phyloP scores from a whole-genome alignment of 2,113 vertebrate genomes.

The Pampusana beccarii region DNA sequence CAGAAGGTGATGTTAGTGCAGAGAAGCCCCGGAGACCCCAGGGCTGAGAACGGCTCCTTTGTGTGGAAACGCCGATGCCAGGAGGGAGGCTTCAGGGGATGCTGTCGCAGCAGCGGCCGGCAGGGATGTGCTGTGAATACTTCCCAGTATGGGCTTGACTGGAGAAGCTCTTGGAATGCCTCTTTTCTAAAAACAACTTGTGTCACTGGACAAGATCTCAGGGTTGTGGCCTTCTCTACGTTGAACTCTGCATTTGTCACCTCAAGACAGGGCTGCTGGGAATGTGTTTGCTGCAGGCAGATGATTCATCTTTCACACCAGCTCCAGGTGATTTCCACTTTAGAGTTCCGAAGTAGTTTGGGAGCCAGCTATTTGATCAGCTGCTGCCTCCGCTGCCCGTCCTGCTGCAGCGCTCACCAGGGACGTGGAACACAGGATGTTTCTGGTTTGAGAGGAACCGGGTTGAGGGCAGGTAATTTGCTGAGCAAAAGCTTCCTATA shows the following conservation, averaged over 20 bases:
- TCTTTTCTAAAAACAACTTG: background rate
- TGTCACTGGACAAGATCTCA: background rate
- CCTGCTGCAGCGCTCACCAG: background rate
- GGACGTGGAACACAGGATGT: background rate
- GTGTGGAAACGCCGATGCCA: accelerated
- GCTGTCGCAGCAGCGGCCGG: background rate
- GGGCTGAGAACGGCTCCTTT: background rate
- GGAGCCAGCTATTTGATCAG: background rate
- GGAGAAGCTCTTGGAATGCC: background rate
- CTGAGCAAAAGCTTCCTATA: background rate
- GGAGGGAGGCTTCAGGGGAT: background rate
- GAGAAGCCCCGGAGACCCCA: background rate
- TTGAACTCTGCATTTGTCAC: background rate
- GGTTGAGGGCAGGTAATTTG: background rate
- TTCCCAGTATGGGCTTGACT: background rate
- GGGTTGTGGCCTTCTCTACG: background rate
- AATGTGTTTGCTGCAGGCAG: background rate
- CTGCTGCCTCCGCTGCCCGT: background rate
- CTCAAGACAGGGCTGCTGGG: background rate
- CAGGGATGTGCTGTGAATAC: background rate
- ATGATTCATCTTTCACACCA: background rate
- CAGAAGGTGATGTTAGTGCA: background rate
- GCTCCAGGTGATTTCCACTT: background rate
- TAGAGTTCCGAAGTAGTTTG: background rate
- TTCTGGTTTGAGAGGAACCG: background rate